phyloP scores from a whole-genome alignment of 1,140 invertebrate species.

The Aleiodes sp. region DNA sequence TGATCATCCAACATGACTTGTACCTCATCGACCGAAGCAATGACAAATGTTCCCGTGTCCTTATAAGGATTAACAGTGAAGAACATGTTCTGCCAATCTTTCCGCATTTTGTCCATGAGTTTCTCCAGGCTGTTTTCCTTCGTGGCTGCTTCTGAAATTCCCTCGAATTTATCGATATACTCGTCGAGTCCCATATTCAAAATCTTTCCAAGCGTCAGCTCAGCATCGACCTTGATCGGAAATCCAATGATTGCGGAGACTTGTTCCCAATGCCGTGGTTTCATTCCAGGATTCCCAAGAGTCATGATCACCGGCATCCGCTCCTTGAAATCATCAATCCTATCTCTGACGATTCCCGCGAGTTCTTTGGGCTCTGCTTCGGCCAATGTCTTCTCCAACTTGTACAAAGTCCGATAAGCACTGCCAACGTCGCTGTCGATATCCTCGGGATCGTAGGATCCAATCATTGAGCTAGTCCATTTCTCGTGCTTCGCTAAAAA shows the following conservation, averaged over 20 bases:
- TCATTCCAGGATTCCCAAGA: constrained; percentile 93
- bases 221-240: constrained; percentile 90
- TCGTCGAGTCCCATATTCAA: constrained; percentile 92
- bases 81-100: constrained; percentile 89
- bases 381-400: constrained; percentile 88
- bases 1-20: constrained; percentile 95
- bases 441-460: constrained; percentile 85
- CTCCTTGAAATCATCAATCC: constrained; percentile 91
- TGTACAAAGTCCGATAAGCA: constrained; percentile 84
- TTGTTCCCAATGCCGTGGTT: constrained; percentile 94
- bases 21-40: constrained; percentile 93
- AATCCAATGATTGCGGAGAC: constrained; percentile 95
- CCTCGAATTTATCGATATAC: constrained; percentile 91
- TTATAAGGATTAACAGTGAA: constrained; percentile 83
- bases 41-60: constrained; percentile 91
- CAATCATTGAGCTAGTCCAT: constrained; percentile 87
- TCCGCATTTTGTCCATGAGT: constrained; percentile 88
- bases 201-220: constrained; percentile 86
- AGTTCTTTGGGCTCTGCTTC: constrained; percentile 73
- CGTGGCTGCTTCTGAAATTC: constrained; percentile 92
- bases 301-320: constrained; percentile 92
- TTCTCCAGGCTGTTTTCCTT: constrained; percentile 95
- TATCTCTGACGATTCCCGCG: constrained; percentile 71
- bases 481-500: constrained; percentile 84
- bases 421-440: constrained; percentile 86